phyloP scores from a whole-genome alignment of 1,140 invertebrate species.

The Hormaphis cornu region DNA sequence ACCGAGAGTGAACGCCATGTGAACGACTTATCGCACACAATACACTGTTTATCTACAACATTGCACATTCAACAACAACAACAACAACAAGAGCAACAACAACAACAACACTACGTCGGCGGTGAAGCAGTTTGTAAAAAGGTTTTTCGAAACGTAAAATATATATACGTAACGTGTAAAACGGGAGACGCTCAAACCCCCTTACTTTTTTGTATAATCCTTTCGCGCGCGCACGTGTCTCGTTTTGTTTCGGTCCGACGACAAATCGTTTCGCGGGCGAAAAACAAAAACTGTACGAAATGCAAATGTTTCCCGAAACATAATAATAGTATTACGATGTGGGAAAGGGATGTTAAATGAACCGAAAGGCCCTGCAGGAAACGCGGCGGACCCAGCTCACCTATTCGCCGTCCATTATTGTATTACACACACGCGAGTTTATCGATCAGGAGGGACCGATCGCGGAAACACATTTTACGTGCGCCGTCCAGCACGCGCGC shows the following conservation, averaged over 20 bases:
- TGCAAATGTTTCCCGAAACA: constrained; percentile 28
- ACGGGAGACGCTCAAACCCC: background rate
- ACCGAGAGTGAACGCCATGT: background rate
- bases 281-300: background rate
- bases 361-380: constrained; percentile 14
- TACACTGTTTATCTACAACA: constrained; percentile 10
- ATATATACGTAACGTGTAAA: no score
- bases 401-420: constrained; percentile 31
- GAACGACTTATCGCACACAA: background rate
- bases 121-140: background rate
- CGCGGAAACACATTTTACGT: background rate
- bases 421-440: no score
- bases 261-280: constrained; percentile 5
- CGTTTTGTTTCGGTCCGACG: constrained; percentile 26
- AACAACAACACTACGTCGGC: no score
- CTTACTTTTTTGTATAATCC: constrained; percentile 26
- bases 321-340: background rate
- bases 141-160: constrained; percentile 1
- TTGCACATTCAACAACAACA: constrained; percentile 10
- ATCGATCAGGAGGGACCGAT: constrained; percentile 1
- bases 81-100: background rate
- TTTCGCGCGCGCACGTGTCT: constrained; percentile 22
- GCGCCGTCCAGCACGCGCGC: constrained; percentile 14
- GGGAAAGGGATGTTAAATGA: constrained; percentile 18
- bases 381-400: constrained; percentile 5